A percentile compares a stretch with the other conserved stretches of the same genome.
phyloP scores from a whole-genome alignment of 2,797 vertebrate species.

The Leucoraja ocellata region DNA sequence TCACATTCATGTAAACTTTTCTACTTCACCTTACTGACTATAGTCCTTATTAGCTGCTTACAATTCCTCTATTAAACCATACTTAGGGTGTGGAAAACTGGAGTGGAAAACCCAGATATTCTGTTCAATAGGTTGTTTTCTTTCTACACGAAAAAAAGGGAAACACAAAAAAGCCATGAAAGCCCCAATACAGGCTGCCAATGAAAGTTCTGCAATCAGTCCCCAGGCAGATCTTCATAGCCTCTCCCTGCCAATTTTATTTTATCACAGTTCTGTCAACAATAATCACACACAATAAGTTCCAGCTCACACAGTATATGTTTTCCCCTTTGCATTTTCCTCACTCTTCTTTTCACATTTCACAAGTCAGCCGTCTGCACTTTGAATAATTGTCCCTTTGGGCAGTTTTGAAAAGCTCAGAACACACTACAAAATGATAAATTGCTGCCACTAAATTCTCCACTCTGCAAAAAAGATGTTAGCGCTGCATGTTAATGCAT shows the following conservation, averaged over 20 bases:
- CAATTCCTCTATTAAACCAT: slow-evolving; percentile 11
- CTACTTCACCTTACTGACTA: background rate
- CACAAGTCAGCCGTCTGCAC: slow-evolving; percentile 42
- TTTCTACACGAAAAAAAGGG: background rate
- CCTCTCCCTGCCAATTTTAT: slow-evolving; percentile 30
- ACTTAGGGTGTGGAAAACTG: background rate
- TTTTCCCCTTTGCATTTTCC: background rate
- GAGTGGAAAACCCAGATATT: background rate
- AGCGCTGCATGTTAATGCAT: background rate
- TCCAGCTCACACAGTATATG: background rate
- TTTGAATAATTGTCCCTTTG: slow-evolving; percentile 49
- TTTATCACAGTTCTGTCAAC: slow-evolving; percentile 33
- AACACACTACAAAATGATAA: slow-evolving; percentile 46
- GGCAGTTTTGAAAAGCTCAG: slow-evolving; percentile 46
- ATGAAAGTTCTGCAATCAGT: slow-evolving; percentile 4
- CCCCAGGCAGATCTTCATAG: rapidly evolving
- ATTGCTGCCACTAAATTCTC: slow-evolving; percentile 39
- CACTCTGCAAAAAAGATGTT: background rate
- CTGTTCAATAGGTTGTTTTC: background rate
- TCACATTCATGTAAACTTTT: slow-evolving; percentile 29
- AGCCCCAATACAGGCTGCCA: background rate
- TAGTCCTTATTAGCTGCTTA: background rate
- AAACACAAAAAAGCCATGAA: background rate
- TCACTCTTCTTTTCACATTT: slow-evolving; percentile 37
- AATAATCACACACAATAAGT: background rate